phyloP scores from a whole-genome alignment of 2,797 vertebrate species.

The Darevskia nairensis region DNA sequence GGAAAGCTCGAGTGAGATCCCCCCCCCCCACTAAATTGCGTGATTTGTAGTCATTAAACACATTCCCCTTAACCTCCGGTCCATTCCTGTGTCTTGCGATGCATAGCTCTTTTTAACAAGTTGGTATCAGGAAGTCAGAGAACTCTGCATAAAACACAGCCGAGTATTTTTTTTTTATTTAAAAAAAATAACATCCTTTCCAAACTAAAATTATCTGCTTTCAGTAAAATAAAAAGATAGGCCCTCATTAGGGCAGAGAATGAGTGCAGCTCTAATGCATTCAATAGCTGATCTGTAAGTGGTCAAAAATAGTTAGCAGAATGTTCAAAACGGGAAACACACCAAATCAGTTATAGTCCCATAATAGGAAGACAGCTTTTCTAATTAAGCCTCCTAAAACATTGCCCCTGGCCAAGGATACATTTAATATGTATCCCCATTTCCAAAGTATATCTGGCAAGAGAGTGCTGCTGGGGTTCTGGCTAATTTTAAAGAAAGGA shows the following conservation, averaged over 20 bases:
- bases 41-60: slow-evolving; percentile 21
- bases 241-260: slow-evolving; percentile 20
- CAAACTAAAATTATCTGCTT: slow-evolving; percentile 13
- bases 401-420: slow-evolving; percentile 28
- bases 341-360: neutral
- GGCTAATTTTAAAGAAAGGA: slow-evolving; percentile 25
- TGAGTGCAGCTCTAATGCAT: neutral
- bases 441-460: slow-evolving; percentile 22
- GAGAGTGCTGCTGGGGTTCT: slow-evolving; percentile 3
- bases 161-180: neutral
- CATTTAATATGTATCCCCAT: slow-evolving; percentile 24
- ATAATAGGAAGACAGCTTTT: slow-evolving; percentile 23
- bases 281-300: neutral
- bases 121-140: neutral
- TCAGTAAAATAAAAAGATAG: slow-evolving; percentile 22
- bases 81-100: neutral
- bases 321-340: slow-evolving; percentile 15
- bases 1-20: neutral
- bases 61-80: neutral
- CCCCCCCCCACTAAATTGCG: neutral
- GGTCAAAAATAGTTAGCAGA: slow-evolving; percentile 23
- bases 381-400: slow-evolving; percentile 21
- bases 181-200: slow-evolving; percentile 7
- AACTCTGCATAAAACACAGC: neutral
- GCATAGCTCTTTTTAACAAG: neutral